Percentiles rank a stretch among this genome's conserved stretches.
phyloP scores from a whole-genome alignment of 2,797 vertebrate species.

The Phalanger gymnotis region DNA sequence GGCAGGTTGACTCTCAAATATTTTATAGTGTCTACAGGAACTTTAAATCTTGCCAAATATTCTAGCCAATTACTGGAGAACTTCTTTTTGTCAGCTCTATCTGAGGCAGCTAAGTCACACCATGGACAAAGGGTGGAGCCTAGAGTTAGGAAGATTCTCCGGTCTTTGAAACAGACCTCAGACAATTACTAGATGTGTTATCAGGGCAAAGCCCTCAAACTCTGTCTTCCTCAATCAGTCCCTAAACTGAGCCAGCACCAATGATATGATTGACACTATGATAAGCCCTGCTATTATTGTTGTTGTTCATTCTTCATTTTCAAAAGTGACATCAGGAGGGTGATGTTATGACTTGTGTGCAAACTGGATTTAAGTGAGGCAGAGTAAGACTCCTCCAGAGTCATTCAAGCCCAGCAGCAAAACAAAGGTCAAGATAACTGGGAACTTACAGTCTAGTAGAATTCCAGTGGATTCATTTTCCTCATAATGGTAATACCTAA shows the following conservation, averaged over 20 bases:
- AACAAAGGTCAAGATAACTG: neutral
- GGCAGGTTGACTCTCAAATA: too few species aligned
- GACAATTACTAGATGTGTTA: neutral
- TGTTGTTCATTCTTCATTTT: neutral
- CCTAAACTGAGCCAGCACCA: neutral
- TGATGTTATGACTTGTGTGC: neutral
- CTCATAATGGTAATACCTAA: neutral
- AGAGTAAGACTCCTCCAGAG: neutral
- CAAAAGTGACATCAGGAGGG: neutral
- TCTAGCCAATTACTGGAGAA: neutral
- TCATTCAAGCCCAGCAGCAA: neutral
- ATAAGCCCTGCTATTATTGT: neutral
- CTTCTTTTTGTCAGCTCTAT: neutral
- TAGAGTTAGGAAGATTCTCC: neutral
- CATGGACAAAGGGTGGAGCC: neutral
- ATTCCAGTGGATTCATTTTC: neutral
- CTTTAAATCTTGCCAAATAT: too few species aligned
- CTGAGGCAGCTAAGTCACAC: neutral
- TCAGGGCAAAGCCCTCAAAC: neutral
- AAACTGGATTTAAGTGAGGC: neutral
- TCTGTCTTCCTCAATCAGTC: neutral
- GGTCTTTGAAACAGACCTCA: neutral
- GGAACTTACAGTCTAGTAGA: neutral
- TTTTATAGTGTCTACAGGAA: too few species aligned
- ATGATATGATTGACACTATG: neutral